Percentiles rank a stretch among this genome's conserved stretches.
Evolutionary conservation across 2,113 vertebrate species (phyloP).

Genomic region (Laticauda colubrina): DNA sequence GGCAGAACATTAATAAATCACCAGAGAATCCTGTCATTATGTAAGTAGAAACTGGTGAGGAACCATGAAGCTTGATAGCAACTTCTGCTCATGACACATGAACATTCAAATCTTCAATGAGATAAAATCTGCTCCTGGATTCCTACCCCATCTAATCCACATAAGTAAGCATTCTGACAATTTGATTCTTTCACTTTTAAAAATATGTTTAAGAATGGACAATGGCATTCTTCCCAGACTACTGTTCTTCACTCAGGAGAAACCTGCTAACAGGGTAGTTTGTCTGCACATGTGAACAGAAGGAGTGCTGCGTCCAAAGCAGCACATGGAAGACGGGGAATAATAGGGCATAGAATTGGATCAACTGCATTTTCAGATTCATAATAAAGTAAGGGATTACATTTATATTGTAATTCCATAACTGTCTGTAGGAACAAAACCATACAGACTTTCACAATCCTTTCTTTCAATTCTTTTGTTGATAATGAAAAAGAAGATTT

Average conservation of each 20-base stretch:
- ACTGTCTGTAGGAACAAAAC: not conserved
- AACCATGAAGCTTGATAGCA: not conserved
- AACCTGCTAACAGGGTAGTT: not conserved
- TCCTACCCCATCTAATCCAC: not conserved
- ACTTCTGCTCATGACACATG: not conserved
- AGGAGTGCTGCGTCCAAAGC: not conserved
- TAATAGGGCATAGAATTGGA: not conserved
- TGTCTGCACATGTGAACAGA: not conserved
- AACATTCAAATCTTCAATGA: not conserved
- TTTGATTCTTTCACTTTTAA: not conserved
- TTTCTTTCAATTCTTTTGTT: not conserved
- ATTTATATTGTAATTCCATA: not conserved
- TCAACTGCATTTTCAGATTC: not conserved
- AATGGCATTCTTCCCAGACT: not conserved
- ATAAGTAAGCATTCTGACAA: not conserved
- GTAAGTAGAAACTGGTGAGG: not conserved
- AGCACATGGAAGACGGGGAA: not conserved
- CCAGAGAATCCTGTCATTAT: not conserved
- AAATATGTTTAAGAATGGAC: not conserved
- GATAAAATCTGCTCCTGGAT: not conserved
- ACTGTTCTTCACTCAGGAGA: not conserved
- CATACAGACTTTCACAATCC: not conserved
- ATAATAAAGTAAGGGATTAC: conserved; percentile 35
- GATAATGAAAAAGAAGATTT: not conserved
- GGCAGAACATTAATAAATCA: not conserved